phyloP scores from a whole-genome alignment of 1,140 invertebrate genomes.

The Zaprionus tsacasi region DNA sequence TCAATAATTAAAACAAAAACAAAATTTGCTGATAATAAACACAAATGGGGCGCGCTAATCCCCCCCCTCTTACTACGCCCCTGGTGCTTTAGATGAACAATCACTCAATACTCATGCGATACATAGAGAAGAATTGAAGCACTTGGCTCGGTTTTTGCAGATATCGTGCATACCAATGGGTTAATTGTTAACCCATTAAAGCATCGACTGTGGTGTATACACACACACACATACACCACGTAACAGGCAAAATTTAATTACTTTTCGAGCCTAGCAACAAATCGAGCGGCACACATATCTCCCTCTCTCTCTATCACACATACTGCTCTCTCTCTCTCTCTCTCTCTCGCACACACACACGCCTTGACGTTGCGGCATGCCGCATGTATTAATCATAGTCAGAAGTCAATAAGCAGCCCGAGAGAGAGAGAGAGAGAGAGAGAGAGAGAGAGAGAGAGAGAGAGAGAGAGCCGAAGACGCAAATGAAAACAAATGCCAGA shows the following conservation, averaged over 20 bases:
- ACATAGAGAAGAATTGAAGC: slow-evolving; percentile 12
- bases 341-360: neutral
- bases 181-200: slow-evolving; percentile 54
- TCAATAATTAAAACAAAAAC: slow-evolving; percentile 13
- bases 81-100: neutral
- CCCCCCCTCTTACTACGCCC: neutral
- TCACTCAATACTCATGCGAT: neutral
- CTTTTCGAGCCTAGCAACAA: slow-evolving; percentile 7
- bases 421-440: too few relatives aligned
- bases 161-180: slow-evolving; percentile 37
- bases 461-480: slow-evolving; percentile 21
- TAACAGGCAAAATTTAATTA: slow-evolving; percentile 37
- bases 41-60: slow-evolving; percentile 32
- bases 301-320: too few relatives aligned
- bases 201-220: neutral
- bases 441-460: too few relatives aligned
- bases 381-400: slow-evolving; percentile 47
- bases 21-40: slow-evolving; percentile 46
- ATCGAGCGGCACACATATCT: neutral
- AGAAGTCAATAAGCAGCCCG: slow-evolving; percentile 42
- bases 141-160: slow-evolving; percentile 13
- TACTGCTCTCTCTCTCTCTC: too few relatives aligned
- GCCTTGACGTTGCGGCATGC: slow-evolving; percentile 11
- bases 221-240: slow-evolving; percentile 19
- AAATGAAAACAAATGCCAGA: slow-evolving; percentile 45